Percentiles rank a stretch among this genome's conserved stretches.
Conservation (phyloP, 1,140 invertebrate genomes). For the Sesamia nonagrioides region DNA sequence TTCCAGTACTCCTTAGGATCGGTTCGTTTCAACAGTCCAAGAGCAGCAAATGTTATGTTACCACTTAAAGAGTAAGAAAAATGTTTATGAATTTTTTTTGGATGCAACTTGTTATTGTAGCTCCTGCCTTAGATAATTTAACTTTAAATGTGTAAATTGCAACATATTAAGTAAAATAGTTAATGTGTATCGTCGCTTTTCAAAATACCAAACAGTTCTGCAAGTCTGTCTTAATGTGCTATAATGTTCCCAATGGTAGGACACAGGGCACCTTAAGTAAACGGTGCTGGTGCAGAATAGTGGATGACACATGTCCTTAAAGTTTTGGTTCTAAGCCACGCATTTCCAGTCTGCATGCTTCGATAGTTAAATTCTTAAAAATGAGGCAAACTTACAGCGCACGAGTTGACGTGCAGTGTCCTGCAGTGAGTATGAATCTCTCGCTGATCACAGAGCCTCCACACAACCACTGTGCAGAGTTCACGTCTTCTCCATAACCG, state of each 20-base stretch:
- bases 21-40: constrained; percentile 48
- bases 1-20: constrained; percentile 28
- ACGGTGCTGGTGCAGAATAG: too few species aligned
- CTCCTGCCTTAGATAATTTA: too few species aligned
- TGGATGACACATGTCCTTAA: too few species aligned
- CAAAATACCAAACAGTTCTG: background rate
- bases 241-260: too few species aligned
- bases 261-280: too few species aligned
- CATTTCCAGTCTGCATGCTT: too few species aligned
- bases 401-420: constrained; percentile 79
- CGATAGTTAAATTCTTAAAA: background rate
- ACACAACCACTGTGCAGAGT: constrained; percentile 56
- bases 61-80: constrained; percentile 8
- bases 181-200: background rate
- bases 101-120: too few species aligned
- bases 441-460: constrained; percentile 63
- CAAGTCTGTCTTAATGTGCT: too few species aligned
- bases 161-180: background rate
- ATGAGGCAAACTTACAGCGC: background rate
- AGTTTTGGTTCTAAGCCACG: too few species aligned
- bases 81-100: too few species aligned
- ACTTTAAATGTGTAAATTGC: too few species aligned
- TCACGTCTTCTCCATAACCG: constrained; percentile 53
- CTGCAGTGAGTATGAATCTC: constrained; percentile 87
- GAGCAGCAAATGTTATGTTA: constrained; percentile 46